These are phyloP conservation scores for Sebastes dallii DNA, from an alignment of 2,797 vertebrate genomes.

Conservation along the genomic window DNA sequence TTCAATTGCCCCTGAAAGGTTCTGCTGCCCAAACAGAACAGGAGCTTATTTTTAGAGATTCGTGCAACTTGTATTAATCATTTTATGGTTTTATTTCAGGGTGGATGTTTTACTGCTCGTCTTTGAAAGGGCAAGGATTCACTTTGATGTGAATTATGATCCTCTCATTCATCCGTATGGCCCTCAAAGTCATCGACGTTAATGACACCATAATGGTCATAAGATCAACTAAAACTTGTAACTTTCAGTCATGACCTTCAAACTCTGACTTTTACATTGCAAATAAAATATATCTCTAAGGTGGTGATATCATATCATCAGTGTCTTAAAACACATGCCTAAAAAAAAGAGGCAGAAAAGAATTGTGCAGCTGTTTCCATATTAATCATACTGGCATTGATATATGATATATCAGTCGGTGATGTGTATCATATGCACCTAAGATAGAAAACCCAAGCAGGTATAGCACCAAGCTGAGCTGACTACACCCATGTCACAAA, in stretches of 20 bases:
- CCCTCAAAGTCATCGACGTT: conserved; percentile 1
- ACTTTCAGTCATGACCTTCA: neutral
- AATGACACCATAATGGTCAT: neutral
- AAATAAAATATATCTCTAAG: neutral
- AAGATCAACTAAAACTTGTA: conserved; percentile 7
- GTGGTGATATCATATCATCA: neutral
- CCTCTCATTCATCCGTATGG: neutral
- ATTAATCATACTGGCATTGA: neutral
- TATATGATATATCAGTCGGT: neutral
- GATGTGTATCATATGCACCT: neutral
- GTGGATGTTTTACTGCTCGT: neutral
- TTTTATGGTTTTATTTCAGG: neutral
- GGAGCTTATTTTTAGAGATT: neutral
- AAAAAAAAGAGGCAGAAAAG: neutral
- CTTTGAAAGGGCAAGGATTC: neutral
- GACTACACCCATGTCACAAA: neutral
- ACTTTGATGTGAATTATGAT: conserved; percentile 2
- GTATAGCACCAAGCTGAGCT: neutral
- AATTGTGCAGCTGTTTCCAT: neutral
- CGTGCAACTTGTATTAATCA: neutral
- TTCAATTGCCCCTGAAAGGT: neutral
- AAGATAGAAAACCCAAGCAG: neutral
- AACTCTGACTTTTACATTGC: neutral
- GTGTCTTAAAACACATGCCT: neutral
- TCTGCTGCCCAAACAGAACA: neutral